A percentile compares a stretch with the other conserved stretches of the same genome.
These are phyloP conservation scores for Xenops minutus DNA, from an alignment of 2,797 vertebrate species.

Conservation along the genomic window DNA sequence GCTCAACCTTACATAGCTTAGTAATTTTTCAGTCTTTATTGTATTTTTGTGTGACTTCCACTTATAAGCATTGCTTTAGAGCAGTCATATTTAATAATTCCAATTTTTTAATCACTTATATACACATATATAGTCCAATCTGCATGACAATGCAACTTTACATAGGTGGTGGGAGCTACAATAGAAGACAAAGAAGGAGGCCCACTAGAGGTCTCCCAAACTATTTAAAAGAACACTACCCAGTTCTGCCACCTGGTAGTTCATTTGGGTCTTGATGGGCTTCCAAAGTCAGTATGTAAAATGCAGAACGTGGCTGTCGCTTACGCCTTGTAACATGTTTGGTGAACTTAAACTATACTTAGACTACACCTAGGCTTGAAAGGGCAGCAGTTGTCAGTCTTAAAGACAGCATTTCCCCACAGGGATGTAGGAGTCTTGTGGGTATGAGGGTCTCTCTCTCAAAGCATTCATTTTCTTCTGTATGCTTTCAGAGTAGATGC, in stretches of 20 bases:
- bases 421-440: neutral
- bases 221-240: neutral
- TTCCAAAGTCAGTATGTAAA: neutral
- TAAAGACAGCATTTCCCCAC: neutral
- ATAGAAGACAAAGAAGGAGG: neutral
- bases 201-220: constrained; percentile 53
- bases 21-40: neutral
- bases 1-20: neutral
- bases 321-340: neutral
- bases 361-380: neutral
- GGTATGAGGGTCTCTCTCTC: fast-evolving
- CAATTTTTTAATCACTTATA: neutral
- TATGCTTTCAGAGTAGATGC: neutral
- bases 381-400: too few species aligned
- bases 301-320: neutral
- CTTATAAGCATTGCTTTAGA: neutral
- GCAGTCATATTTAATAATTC: neutral
- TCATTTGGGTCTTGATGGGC: neutral
- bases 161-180: neutral
- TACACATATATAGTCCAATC: neutral
- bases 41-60: neutral
- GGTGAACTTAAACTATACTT: neutral
- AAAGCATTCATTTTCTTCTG: neutral
- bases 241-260: neutral
- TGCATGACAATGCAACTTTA: neutral